phyloP scores from a whole-genome alignment of 2,797 vertebrate species.

The Sphenopsis melanotis region DNA sequence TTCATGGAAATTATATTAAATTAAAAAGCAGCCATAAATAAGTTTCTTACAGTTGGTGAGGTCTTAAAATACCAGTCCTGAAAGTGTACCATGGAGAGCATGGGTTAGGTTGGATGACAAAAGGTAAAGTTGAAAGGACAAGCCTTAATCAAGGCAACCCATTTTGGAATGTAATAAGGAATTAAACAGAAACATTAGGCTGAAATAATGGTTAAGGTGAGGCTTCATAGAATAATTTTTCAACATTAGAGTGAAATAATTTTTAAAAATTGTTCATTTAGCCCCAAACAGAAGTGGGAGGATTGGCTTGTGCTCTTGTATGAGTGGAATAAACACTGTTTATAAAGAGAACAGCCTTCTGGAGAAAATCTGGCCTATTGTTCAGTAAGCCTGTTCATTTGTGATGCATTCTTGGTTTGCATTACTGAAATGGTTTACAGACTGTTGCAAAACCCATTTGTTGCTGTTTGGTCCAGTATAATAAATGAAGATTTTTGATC shows the following conservation, averaged over 20 bases:
- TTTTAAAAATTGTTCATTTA: not conserved
- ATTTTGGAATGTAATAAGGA: not conserved
- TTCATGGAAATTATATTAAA: not conserved
- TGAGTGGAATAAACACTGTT: not conserved
- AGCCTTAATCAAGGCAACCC: not conserved
- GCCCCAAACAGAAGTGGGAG: not conserved
- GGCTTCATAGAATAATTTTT: not conserved
- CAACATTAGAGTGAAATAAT: not conserved
- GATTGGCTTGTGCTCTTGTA: not conserved
- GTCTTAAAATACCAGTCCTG: not conserved
- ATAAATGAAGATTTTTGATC: not conserved
- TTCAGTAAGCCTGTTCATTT: not conserved
- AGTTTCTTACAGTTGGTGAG: not conserved
- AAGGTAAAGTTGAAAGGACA: not conserved
- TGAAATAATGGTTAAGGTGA: not conserved
- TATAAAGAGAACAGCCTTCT: not conserved
- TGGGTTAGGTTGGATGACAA: not conserved
- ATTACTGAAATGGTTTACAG: not conserved
- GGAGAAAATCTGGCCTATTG: not conserved
- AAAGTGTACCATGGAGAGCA: not conserved
- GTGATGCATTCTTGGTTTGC: not conserved
- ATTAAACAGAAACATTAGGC: not conserved
- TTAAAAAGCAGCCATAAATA: not conserved
- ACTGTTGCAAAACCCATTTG: not conserved
- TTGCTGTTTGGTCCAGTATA: not conserved